A percentile compares a stretch with the other conserved stretches of the same genome.
Evolutionary conservation across 2,113 vertebrate genomes (phyloP).

Genomic region (Leptosomus discolor): DNA sequence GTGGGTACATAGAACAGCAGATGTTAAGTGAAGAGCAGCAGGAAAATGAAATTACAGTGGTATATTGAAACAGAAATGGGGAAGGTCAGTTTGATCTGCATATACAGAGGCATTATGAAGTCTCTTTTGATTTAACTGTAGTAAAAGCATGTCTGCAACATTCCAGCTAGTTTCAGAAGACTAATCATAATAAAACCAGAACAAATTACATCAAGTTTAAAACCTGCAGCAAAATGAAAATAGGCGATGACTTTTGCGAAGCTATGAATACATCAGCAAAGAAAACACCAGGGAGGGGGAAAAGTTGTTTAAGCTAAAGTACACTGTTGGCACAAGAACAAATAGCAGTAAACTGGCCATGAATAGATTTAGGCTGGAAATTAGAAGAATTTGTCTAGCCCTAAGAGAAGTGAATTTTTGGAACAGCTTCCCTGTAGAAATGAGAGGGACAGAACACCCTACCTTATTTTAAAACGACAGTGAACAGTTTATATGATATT

Average conservation of each 20-base stretch:
- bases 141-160: background rate
- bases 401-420: conserved; percentile 1
- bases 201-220: background rate
- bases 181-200: background rate
- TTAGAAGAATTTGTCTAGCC: background rate
- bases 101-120: background rate
- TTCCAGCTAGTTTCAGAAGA: background rate
- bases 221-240: background rate
- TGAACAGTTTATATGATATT: background rate
- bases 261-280: background rate
- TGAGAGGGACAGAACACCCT: background rate
- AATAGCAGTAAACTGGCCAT: conserved; percentile 4
- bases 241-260: background rate
- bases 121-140: background rate
- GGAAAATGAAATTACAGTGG: background rate
- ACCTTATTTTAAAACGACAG: background rate
- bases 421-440: conserved; percentile 3
- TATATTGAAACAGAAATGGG: background rate
- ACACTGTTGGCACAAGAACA: conserved; percentile 18
- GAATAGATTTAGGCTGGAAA: conserved; percentile 30
- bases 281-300: background rate
- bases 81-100: background rate
- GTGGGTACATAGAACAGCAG: background rate
- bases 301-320: conserved; percentile 18
- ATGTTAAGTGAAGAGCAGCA: background rate